phyloP scores from a whole-genome alignment of 2,113 vertebrate species.

The Athene noctua region DNA sequence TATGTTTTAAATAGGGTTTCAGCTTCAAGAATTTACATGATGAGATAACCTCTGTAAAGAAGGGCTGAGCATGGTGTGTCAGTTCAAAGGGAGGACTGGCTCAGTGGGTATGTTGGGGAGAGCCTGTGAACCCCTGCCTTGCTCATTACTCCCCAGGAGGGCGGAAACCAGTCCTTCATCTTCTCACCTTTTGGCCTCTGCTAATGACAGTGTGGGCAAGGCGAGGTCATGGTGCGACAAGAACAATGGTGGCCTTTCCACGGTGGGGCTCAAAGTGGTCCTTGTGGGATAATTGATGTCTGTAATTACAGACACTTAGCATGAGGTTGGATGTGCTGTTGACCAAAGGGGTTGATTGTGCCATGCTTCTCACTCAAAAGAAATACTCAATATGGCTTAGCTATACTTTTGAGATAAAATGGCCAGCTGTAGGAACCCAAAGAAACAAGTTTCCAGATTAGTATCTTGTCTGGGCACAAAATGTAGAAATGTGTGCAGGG shows the following conservation, averaged over 20 bases:
- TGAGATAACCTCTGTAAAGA: not conserved
- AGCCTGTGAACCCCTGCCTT: not conserved
- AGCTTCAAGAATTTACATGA: not conserved
- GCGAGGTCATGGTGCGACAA: accelerated
- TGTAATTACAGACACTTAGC: not conserved
- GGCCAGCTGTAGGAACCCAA: not conserved
- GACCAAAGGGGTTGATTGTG: not conserved
- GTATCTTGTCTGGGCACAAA: not conserved
- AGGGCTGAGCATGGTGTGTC: not conserved
- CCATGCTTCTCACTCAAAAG: not conserved
- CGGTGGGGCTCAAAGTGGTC: not conserved
- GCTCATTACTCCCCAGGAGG: accelerated
- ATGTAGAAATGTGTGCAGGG: not conserved
- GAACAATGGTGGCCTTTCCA: not conserved
- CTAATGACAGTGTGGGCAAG: accelerated
- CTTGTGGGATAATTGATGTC: not conserved
- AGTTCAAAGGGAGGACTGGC: not conserved
- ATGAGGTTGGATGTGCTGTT: not conserved
- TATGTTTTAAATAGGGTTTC: not conserved
- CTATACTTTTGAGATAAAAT: not conserved
- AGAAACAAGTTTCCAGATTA: not conserved
- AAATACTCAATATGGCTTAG: not conserved
- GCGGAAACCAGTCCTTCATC: not conserved
- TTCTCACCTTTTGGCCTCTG: not conserved
- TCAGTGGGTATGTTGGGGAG: not conserved